Evolutionary conservation across 2,888 invertebrate species (phyloP).

Genomic region (Willowsia nigromaculata): DNA sequence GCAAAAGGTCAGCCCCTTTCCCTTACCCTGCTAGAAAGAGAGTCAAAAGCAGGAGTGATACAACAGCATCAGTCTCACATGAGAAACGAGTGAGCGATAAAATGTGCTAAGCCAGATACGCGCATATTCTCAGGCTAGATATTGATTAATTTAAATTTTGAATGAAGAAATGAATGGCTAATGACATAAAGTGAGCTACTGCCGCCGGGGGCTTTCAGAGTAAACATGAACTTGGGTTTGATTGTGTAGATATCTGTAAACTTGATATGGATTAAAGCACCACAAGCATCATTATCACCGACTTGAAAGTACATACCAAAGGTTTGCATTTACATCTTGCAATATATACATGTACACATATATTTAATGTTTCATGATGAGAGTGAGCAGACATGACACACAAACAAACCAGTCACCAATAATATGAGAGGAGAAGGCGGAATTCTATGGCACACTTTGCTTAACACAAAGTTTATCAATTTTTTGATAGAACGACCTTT

Average conservation of each 20-base stretch:
- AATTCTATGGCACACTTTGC: not conserved
- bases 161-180: conserved; percentile 72
- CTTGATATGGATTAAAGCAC: not conserved
- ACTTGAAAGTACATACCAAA: no score
- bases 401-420: not conserved
- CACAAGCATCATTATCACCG: not conserved
- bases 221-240: conserved; percentile 1
- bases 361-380: not conserved
- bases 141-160: conserved; percentile 74
- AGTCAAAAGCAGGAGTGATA: not conserved
- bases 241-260: not conserved
- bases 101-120: no score
- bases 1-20: conserved; percentile 48
- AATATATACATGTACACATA: not conserved
- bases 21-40: not conserved
- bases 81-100: no score
- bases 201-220: not conserved
- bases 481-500: not conserved
- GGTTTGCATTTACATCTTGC: no score
- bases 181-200: conserved; percentile 47
- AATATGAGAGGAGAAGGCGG: not conserved
- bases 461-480: not conserved
- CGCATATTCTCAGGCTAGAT: not conserved
- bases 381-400: not conserved
- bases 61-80: no score